A percentile compares a stretch with the other conserved stretches of the same genome.
Evolutionary conservation across 2,888 invertebrate species (phyloP).

Genomic region (Lasioglossum morio): DNA sequence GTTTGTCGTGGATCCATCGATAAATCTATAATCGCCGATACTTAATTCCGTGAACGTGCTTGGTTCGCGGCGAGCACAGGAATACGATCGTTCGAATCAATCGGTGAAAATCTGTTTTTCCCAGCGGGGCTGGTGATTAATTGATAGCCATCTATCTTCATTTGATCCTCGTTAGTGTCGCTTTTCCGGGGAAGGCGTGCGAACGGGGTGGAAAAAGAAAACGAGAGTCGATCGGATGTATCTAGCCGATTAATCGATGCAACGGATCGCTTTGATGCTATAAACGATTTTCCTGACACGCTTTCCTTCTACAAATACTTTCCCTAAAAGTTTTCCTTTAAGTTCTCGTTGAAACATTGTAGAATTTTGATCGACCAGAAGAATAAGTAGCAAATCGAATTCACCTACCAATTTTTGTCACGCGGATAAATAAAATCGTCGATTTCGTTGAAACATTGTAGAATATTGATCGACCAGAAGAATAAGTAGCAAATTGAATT

Average conservation of each 20-base stretch:
- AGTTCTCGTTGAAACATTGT: background rate
- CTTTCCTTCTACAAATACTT: background rate
- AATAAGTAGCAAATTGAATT: too few species aligned
- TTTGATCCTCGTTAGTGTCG: constrained; percentile 64
- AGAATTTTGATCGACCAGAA: background rate
- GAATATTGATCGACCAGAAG: too few species aligned
- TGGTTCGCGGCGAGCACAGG: constrained; percentile 20
- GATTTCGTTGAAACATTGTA: too few species aligned
- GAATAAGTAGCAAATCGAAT: background rate
- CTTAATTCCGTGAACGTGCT: constrained; percentile 12
- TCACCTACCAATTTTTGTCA: background rate
- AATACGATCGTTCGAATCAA: constrained; percentile 42
- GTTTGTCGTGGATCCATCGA: constrained; percentile 13
- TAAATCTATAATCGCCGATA: constrained; percentile 26
- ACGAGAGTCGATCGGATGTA: constrained; percentile 29
- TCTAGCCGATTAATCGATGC: constrained; percentile 40
- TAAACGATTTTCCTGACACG: background rate
- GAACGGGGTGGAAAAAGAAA: constrained; percentile 13
- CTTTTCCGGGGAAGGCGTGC: constrained; percentile 18
- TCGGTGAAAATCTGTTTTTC: constrained; percentile 35
- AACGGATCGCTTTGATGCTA: constrained; percentile 25
- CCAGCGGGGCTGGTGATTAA: constrained; percentile 53
- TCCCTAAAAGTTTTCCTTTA: background rate
- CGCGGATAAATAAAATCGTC: background rate
- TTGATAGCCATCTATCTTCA: constrained; percentile 68